Evolutionary conservation across 2,888 invertebrate species (phyloP), one percentile per base, ranked within the genome.

Genomic region (Junonia oenone): DNA sequence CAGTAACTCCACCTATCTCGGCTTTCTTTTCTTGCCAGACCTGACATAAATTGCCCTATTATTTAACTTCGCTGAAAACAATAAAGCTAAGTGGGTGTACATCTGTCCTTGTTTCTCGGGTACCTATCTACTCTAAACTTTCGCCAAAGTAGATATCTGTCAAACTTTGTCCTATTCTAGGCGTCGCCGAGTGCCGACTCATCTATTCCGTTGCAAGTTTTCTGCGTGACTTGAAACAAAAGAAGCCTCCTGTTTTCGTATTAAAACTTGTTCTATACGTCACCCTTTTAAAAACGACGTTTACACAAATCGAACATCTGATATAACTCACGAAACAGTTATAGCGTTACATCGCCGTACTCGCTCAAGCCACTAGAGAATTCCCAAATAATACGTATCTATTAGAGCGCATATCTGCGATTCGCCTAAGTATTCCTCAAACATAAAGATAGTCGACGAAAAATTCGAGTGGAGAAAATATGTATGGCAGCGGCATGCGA

Each of bases 381-480:
- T 84, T 81, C 77, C 76, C 78, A 81, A 83, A 86, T 85, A 87
- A 83, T 83, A 88, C 83, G 81, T 81, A 85, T 84, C 83, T 85
- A 88, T 86, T 87, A 85, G 81, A 85, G 84, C 82, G 81, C 85
- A 83, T 84, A 86, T 83, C 85, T 85, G 78, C 81, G 85, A 87
- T 87, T 85, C 85, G 79, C 74, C 81, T 83, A 85, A 88, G 84
- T 86, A 88, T 88, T 88, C 81, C 82, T 86, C 87, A 87, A 88
- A 87, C 85, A 84, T 83, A 81, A 86, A 88, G 84, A 86, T 85
- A 85, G 85, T 86, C 83, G 81, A 84, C 85, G 87, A 88, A 88
- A 88, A 89, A 88, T 87, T 87, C 81, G 82, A 87, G 84, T 83
- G 82, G 83, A 87, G 87, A 86, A 84, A 86, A 87, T 85, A 84